Evolutionary conservation across 1,140 invertebrate species (phyloP).

Genomic region (Contarinia nasturtii): DNA sequence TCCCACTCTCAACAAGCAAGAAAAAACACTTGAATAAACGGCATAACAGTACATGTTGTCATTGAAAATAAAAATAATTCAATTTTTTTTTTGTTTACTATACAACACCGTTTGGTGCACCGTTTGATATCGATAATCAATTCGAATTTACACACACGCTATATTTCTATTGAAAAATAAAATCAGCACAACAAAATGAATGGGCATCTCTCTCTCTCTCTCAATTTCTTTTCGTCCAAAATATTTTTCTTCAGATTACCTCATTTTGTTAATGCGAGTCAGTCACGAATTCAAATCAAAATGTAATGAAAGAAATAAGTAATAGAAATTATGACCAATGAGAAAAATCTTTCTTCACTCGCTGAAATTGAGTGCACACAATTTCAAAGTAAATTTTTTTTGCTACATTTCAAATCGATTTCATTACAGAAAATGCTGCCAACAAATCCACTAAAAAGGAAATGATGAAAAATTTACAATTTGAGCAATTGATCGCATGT

Average conservation of each 20-base stretch:
- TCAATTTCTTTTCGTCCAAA: background rate
- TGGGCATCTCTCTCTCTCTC: too few species aligned
- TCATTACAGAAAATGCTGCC: background rate
- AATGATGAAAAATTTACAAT: background rate
- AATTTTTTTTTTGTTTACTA: too few species aligned
- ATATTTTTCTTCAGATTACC: background rate
- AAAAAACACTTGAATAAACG: too few species aligned
- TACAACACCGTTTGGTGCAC: too few species aligned
- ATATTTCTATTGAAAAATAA: too few species aligned
- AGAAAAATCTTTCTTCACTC: background rate
- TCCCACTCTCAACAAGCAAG: too few species aligned
- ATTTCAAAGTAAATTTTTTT: background rate
- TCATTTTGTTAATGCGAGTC: background rate
- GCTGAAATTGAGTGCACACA: background rate
- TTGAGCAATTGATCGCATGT: background rate
- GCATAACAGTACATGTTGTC: too few species aligned
- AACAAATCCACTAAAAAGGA: background rate
- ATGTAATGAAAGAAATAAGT: background rate
- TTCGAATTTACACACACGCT: too few species aligned
- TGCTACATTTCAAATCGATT: background rate
- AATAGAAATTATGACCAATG: background rate
- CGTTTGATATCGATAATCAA: too few species aligned
- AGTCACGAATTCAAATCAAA: background rate
- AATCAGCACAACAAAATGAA: too few species aligned
- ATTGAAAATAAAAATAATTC: too few species aligned